These are phyloP conservation scores for Patella vulgata DNA, from an alignment of 1,140 invertebrate genomes.

Conservation along the genomic window DNA sequence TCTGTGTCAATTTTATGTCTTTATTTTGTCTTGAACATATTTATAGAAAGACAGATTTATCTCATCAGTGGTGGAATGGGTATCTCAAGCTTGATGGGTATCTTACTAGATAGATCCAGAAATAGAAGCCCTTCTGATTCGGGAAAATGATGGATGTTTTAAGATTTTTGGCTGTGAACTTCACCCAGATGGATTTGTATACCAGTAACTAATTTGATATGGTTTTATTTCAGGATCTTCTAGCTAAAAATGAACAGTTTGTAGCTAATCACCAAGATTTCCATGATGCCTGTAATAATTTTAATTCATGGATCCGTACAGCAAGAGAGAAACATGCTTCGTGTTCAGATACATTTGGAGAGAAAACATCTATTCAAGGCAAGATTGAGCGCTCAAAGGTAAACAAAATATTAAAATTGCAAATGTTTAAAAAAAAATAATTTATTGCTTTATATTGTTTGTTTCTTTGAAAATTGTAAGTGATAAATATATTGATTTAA, in stretches of 20 bases:
- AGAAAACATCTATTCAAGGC: conserved; percentile 83
- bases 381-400: conserved; percentile 83
- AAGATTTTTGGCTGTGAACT: no score
- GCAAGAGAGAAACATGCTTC: conserved; percentile 91
- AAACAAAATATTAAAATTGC: conserved; percentile 21
- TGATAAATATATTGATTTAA: no score
- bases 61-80: no score
- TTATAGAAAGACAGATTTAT: not conserved
- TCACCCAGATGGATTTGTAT: no score
- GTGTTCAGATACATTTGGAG: conserved; percentile 92
- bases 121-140: no score
- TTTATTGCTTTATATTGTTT: no score
- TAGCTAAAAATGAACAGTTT: conserved; percentile 57
- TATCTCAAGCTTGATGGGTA: no score
- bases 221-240: no score
- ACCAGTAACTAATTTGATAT: no score
- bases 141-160: no score
- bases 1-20: conserved; percentile 45
- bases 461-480: not conserved
- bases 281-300: conserved; percentile 84
- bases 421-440: no score
- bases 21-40: not conserved
- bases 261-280: conserved; percentile 70
- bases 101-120: no score
- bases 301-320: conserved; percentile 88